These are phyloP conservation scores for Oceanodroma tethys DNA, from an alignment of 2,113 vertebrate species.

Conservation along the genomic window DNA sequence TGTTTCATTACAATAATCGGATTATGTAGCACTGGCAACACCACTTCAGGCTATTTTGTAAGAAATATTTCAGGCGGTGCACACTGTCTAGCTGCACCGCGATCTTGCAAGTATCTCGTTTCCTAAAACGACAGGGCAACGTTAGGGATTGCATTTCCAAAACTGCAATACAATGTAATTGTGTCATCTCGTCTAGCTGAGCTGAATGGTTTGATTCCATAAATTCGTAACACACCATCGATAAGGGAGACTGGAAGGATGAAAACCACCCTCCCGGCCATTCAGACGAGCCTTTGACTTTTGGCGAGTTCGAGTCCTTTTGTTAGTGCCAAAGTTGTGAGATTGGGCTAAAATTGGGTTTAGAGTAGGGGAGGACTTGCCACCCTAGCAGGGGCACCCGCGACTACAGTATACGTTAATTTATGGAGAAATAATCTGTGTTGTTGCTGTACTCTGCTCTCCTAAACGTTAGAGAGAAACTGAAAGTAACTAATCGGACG, in stretches of 20 bases:
- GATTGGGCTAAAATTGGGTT: background rate
- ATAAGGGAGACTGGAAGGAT: background rate
- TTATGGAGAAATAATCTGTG: background rate
- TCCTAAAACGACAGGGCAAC: background rate
- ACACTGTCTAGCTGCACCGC: background rate
- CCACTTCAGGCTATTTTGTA: background rate
- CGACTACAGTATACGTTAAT: background rate
- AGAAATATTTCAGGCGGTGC: background rate
- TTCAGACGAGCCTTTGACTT: background rate
- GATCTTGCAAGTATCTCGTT: background rate
- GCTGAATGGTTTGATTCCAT: background rate
- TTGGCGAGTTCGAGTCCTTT: background rate
- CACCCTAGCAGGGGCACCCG: background rate
- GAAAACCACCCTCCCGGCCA: background rate
- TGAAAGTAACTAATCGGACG: background rate
- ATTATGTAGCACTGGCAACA: background rate
- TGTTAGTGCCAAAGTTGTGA: slow-evolving; percentile 2
- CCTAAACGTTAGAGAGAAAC: slow-evolving; percentile 8
- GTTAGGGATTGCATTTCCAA: background rate
- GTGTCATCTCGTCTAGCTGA: background rate
- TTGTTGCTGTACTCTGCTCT: background rate
- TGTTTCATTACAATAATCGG: background rate
- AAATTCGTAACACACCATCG: background rate
- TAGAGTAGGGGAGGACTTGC: background rate
- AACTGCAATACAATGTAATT: background rate